These are phyloP conservation scores for Drosophila oshimai DNA, from an alignment of 1,140 invertebrate genomes.

Conservation along the genomic window DNA sequence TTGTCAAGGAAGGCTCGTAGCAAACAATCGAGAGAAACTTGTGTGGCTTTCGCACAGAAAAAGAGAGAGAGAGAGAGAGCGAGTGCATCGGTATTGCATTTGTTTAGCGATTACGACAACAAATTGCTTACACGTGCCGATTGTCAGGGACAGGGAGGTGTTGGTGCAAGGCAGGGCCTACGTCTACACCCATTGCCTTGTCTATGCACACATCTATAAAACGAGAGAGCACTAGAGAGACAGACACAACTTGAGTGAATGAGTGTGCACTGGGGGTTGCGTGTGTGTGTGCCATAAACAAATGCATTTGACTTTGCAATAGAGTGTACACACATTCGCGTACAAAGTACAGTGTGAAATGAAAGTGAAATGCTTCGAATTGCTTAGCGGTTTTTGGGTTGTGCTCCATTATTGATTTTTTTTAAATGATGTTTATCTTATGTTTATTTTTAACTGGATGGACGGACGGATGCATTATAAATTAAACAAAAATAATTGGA, in stretches of 20 bases:
- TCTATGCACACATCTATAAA: background rate
- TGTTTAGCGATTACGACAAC: constrained; percentile 70
- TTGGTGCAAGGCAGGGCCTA: background rate
- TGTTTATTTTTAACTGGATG: no score
- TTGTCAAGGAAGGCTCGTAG: constrained; percentile 40
- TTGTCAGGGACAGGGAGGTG: constrained; percentile 15
- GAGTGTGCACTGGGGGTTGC: background rate
- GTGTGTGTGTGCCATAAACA: constrained; percentile 45
- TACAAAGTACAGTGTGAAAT: constrained; percentile 17
- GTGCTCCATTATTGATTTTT: background rate
- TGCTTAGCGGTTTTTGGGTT: no score
- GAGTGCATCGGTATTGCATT: constrained; percentile 42
- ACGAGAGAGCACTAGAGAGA: constrained; percentile 3
- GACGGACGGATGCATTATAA: no score
- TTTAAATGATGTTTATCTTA: no score
- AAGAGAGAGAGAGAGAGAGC: constrained; percentile 11
- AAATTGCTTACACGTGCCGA: constrained; percentile 76
- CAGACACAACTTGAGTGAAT: constrained; percentile 10
- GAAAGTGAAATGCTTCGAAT: background rate
- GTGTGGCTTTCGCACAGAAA: background rate
- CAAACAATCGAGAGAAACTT: constrained; percentile 20
- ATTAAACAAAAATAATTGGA: no score
- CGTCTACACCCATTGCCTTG: background rate
- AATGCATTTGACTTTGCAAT: constrained; percentile 56
- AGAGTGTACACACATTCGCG: constrained; percentile 1